Evolutionary conservation across 1,140 invertebrate genomes (phyloP).

Genomic region (Pentalonia nigronervosa): DNA sequence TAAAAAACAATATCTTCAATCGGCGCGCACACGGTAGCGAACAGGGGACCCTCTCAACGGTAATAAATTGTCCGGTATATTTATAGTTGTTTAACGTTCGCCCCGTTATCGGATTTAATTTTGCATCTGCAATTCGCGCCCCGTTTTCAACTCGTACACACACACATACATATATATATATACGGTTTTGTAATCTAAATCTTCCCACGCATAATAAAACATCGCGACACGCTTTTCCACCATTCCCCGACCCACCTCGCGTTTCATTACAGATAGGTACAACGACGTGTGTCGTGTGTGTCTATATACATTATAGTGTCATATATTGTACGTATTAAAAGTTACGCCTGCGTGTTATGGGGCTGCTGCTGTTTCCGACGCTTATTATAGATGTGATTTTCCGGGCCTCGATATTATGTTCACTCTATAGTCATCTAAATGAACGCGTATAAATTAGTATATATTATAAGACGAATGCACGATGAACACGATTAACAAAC

Average conservation of each 20-base stretch:
- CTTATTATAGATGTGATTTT: not conserved
- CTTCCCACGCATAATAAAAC: conserved; percentile 57
- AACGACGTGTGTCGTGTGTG: not conserved
- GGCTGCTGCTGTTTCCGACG: not conserved
- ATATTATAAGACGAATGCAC: not conserved
- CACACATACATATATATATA: not conserved
- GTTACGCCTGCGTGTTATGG: conserved; percentile 13
- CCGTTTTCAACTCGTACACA: conserved; percentile 38
- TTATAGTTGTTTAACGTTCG: conserved; percentile 50
- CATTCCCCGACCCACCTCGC: too few species aligned
- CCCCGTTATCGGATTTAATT: conserved; percentile 54
- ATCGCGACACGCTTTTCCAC: conserved; percentile 39
- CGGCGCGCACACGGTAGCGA: conserved; percentile 52
- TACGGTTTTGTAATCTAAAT: conserved; percentile 51
- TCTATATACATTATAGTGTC: not conserved
- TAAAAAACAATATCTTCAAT: conserved; percentile 55
- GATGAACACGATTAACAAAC: conserved; percentile 15
- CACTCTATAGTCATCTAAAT: not conserved
- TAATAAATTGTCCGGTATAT: conserved; percentile 54
- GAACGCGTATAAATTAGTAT: not conserved
- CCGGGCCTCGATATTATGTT: not conserved
- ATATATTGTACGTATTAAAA: conserved; percentile 25
- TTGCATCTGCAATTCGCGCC: conserved; percentile 54
- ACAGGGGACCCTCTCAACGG: conserved; percentile 24
- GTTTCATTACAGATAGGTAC: conserved; percentile 12